phyloP scores from a whole-genome alignment of 2,888 invertebrate species.

The Julus scandinavius region DNA sequence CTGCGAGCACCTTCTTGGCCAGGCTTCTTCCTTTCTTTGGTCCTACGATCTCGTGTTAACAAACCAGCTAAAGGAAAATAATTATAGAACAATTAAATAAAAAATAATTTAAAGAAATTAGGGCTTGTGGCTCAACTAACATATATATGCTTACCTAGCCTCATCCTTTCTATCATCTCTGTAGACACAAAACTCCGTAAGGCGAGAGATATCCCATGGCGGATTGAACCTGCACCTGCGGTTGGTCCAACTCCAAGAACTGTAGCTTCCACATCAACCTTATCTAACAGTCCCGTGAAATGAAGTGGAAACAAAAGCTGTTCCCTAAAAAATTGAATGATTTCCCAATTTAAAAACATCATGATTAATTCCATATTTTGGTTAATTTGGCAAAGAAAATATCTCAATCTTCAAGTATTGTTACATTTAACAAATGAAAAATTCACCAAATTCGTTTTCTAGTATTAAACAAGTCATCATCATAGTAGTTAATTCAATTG shows the following conservation, averaged over 20 bases:
- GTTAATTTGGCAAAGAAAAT: background rate
- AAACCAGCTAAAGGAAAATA: slow-evolving; percentile 77
- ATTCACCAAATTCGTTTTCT: no score
- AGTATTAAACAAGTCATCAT: no score
- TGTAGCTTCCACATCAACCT: slow-evolving; percentile 83
- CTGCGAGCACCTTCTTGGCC: slow-evolving; percentile 90
- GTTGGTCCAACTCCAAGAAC: slow-evolving; percentile 77
- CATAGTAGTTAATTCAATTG: no score
- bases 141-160: slow-evolving; percentile 74
- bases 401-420: background rate
- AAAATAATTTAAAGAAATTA: background rate
- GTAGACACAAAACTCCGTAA: slow-evolving; percentile 84
- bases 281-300: slow-evolving; percentile 78
- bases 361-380: background rate
- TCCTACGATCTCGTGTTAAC: slow-evolving; percentile 80
- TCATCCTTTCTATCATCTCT: slow-evolving; percentile 83
- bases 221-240: slow-evolving; percentile 87
- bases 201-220: slow-evolving; percentile 87
- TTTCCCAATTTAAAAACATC: slow-evolving; percentile 66
- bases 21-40: slow-evolving; percentile 89
- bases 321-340: slow-evolving; percentile 68
- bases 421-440: no score
- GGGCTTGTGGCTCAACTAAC: background rate
- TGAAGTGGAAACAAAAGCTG: slow-evolving; percentile 82
- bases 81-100: background rate